Evolutionary conservation across 2,797 vertebrate genomes (phyloP), one percentile per base, ranked within the genome.

Genomic region (Picus viridis): DNA sequence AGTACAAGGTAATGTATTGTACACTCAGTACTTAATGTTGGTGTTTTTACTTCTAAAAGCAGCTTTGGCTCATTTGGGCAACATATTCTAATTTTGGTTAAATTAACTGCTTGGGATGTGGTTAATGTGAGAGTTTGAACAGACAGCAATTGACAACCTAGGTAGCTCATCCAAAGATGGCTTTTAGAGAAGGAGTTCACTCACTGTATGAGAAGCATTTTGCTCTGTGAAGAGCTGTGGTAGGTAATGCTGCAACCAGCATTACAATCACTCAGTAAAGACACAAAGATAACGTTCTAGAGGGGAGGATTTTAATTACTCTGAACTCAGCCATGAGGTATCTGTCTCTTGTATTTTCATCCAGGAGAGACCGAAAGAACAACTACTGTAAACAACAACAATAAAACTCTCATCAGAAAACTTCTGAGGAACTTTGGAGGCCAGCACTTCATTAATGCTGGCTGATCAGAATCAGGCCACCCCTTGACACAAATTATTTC

Each of bases 401-500:
- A 61, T 8, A 69, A 92, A 96, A 91, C 69, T 90, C 79, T 88
- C 15, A 32, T 24, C 72, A 62, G 23, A 81, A 73, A 90, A 86
- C 6, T 65, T 87, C 59, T 70, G 56, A 86, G 73, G 29, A 72
- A 62, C 22, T 93, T 74, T 83, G 36, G 92, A 83, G 62, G 72
- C 30, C 32, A 85, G 62, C 16, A 39, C 65, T 85, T 71, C 43
- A 13, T 80, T 51, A 86, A 93, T 90, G 84, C 90, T 36, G 19
- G 16, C 36, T 95, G n/a, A 69, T 87, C 68, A 74, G 73, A 93
- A 94, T 61, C 71, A 62, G 58, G 34, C n/a, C 68, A 86, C 82
- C 30, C 54, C 49, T 67, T 67, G 69, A 83, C 90, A 95, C 81
- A 94, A 97, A 94, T 97, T 97, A 97, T 89, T 96, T 95, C 43